Base-by-base conservation (phyloP, 2,888 invertebrate genomes). In the Automeris io region DNA sequence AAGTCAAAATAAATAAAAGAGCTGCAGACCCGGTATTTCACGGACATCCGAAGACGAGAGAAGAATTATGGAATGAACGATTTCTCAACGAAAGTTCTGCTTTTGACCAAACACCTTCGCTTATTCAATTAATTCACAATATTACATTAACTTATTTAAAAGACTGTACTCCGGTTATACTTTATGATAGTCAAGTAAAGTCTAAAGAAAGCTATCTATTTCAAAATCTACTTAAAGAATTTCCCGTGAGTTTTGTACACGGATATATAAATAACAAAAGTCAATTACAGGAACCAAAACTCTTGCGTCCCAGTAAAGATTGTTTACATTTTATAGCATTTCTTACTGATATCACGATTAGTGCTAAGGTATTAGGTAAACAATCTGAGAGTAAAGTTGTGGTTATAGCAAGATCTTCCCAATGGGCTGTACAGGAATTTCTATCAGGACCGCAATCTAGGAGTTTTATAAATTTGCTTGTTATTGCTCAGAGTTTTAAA, bases 391-490 rank as follows among this genome's bases (percentile, higher is more conserved):
- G 88, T 48, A 91, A 90, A 59, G 90, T 94, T 0, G 79, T 94
- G 1, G 67, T 94, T 1, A 80, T 93, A 0, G 89, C 93, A 0
- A 85, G 90, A 51, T 92, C 93, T 1, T 90, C 93, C 0, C 92
- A 92, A 54, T 94, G 93, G 93, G 90, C 91, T 18, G 88, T 94
- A 1, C 89, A 91, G 40, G 92, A 93, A 56, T 94, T 92, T 73
- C 63, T 94, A 11, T 73, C 88, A 1, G 89, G 89, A 13, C 79
- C 89, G 34, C 43, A 75, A 2, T 91, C 93, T 0, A 90, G 91
- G 54, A 88, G 88, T 61, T 91, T 93, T 57, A 87, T 91, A 1
- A 92, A 94, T 77, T 76, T 94, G 19, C 72, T 94, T 37, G 88
- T 94, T 0, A 88, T 94, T 39, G 90, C 90, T 0, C 90, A 91